Conservation (phyloP, 2,888 invertebrate genomes). For the Athrips mouffetella region DNA sequence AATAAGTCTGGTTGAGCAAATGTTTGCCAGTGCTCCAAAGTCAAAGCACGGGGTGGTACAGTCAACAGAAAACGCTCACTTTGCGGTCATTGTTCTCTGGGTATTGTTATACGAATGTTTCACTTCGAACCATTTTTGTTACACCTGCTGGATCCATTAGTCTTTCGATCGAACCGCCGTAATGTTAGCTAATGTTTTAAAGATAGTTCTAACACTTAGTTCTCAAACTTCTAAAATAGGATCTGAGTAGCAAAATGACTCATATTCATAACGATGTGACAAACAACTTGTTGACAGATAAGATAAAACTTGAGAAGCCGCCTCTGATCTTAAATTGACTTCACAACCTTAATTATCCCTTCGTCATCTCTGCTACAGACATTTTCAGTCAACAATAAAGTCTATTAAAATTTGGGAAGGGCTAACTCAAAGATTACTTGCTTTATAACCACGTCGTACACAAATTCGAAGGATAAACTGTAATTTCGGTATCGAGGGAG, state of each 20-base stretch:
- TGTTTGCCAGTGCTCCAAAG: not conserved
- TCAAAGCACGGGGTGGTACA: slow-evolving; percentile 11
- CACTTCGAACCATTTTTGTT: slow-evolving; percentile 37
- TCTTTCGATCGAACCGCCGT: not conserved
- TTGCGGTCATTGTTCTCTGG: slow-evolving; percentile 42
- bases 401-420: slow-evolving; percentile 7
- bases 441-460: not conserved
- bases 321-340: not conserved
- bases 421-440: not conserved
- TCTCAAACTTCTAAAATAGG: not conserved
- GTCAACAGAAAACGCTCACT: slow-evolving; percentile 11
- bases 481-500: not conserved
- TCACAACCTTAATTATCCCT: slow-evolving; percentile 19
- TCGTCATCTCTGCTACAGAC: slow-evolving; percentile 13
- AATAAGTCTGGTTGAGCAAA: not conserved
- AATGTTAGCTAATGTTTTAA: too few relatives aligned
- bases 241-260: not conserved
- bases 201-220: not conserved
- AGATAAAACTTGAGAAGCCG: not conserved
- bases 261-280: slow-evolving; percentile 2
- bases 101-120: slow-evolving; percentile 48
- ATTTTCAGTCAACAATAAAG: slow-evolving; percentile 20
- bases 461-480: too few relatives aligned
- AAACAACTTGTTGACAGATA: not conserved
- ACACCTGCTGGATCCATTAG: slow-evolving; percentile 7